Evolutionary conservation across 2,113 vertebrate species (phyloP).

Genomic region (Brachyistius frenatus): DNA sequence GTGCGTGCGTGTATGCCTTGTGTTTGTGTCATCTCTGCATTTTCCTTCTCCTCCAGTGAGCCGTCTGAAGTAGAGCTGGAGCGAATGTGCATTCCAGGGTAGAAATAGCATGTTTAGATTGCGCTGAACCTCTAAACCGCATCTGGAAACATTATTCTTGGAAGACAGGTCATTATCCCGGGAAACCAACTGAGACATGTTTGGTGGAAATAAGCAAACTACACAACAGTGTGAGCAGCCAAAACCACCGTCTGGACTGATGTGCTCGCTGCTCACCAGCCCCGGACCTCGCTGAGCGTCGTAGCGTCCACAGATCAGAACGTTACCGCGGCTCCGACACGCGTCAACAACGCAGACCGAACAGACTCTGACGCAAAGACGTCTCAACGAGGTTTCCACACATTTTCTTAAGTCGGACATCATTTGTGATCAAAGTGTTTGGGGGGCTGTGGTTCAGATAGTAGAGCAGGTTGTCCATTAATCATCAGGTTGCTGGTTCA

Average conservation of each 20-base stretch:
- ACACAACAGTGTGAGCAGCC: slow-evolving; percentile 53
- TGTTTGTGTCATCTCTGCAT: slow-evolving; percentile 64
- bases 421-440: not conserved
- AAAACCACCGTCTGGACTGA: slow-evolving; percentile 64
- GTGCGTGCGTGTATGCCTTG: slow-evolving; percentile 1
- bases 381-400: slow-evolving; percentile 2
- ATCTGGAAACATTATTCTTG: slow-evolving; percentile 83
- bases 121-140: slow-evolving; percentile 74
- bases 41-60: slow-evolving; percentile 59
- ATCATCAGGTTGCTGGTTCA: too few species aligned
- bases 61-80: slow-evolving; percentile 59
- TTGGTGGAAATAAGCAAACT: slow-evolving; percentile 63
- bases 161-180: slow-evolving; percentile 77
- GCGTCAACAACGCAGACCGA: slow-evolving; percentile 10
- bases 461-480: too few species aligned
- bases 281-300: slow-evolving; percentile 11
- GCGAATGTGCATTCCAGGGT: slow-evolving; percentile 60
- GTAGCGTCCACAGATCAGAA: slow-evolving; percentile 1
- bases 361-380: not conserved
- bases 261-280: slow-evolving; percentile 37
- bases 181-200: slow-evolving; percentile 68
- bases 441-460: not conserved
- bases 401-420: not conserved
- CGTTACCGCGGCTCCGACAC: slow-evolving; percentile 6
- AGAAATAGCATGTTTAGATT: slow-evolving; percentile 77